Evolutionary conservation across 2,113 vertebrate species (phyloP).

Genomic region (Cavia porcellus): DNA sequence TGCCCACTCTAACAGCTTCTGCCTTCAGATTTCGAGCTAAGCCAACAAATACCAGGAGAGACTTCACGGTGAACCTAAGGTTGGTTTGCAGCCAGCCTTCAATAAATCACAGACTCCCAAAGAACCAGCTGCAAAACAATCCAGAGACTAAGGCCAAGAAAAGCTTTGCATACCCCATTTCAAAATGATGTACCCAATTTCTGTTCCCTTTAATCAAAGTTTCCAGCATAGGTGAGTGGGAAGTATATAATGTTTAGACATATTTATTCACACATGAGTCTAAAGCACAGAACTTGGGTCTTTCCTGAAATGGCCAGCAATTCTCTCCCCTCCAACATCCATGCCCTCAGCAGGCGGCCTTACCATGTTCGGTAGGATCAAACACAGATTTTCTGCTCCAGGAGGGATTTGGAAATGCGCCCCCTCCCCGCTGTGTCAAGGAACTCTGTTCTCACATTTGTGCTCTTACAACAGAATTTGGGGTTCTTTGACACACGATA

Average conservation of each 20-base stretch:
- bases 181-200: conserved; percentile 39
- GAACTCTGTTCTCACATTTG: conserved; percentile 56
- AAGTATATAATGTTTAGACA: background rate
- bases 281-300: conserved; percentile 38
- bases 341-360: conserved; percentile 58
- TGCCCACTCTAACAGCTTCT: conserved; percentile 24
- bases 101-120: conserved; percentile 61
- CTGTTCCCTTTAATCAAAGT: conserved; percentile 59
- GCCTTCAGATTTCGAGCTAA: conserved; percentile 24
- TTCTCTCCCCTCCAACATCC: background rate
- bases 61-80: background rate
- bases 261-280: background rate
- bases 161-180: conserved; percentile 32
- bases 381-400: conserved; percentile 72
- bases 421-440: conserved; percentile 57
- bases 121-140: conserved; percentile 56
- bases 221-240: conserved; percentile 44
- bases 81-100: conserved; percentile 46
- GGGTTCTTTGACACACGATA: conserved; percentile 60
- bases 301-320: conserved; percentile 10
- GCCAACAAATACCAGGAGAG: conserved; percentile 19
- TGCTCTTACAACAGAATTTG: background rate
- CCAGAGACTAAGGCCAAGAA: conserved; percentile 38
- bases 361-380: conserved; percentile 1
- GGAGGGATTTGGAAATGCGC: conserved; percentile 59